A percentile compares a stretch with the other conserved stretches of the same genome.
These are phyloP conservation scores for Theodoxus fluviatilis DNA, from an alignment of 2,888 invertebrate genomes.

Conservation along the genomic window DNA sequence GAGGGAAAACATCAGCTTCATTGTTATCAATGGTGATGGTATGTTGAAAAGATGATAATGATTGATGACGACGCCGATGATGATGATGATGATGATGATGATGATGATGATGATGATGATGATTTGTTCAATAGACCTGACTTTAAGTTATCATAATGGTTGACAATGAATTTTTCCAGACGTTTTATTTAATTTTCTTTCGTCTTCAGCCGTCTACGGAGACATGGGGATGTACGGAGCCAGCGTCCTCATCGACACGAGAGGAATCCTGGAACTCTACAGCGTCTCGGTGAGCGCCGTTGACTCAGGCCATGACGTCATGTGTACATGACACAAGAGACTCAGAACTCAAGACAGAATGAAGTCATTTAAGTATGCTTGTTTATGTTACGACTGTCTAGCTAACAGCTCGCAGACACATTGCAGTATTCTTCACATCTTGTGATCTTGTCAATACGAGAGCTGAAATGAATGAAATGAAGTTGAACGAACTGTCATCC, in stretches of 20 bases:
- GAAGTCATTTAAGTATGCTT: too few relatives aligned
- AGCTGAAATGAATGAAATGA: too few relatives aligned
- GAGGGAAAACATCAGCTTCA: not conserved
- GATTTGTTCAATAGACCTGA: not conserved
- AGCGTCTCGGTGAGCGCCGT: conserved; percentile 40
- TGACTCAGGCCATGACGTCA: conserved; percentile 70
- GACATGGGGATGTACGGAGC: conserved; percentile 63
- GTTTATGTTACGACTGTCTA: too few relatives aligned
- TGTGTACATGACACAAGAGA: conserved; percentile 70
- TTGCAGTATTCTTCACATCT: too few relatives aligned
- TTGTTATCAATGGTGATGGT: not conserved
- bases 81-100: conserved; percentile 18
- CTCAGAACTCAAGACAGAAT: too few relatives aligned
- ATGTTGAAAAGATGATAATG: not conserved
- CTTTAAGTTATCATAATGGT: not conserved
- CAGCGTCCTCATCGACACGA: conserved; percentile 74
- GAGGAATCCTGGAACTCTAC: conserved; percentile 70
- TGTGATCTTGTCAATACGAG: too few relatives aligned
- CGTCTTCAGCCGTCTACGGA: conserved; percentile 50
- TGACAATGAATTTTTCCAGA: not conserved
- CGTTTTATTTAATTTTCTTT: not conserved
- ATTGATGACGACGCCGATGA: conserved; percentile 6
- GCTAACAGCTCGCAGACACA: too few relatives aligned
- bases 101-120: conserved; percentile 18
- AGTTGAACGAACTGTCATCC: too few relatives aligned